Evolutionary conservation across 1,140 invertebrate species (phyloP), one percentile per base, ranked within the genome.

Genomic region (Centruroides sculpturatus): DNA sequence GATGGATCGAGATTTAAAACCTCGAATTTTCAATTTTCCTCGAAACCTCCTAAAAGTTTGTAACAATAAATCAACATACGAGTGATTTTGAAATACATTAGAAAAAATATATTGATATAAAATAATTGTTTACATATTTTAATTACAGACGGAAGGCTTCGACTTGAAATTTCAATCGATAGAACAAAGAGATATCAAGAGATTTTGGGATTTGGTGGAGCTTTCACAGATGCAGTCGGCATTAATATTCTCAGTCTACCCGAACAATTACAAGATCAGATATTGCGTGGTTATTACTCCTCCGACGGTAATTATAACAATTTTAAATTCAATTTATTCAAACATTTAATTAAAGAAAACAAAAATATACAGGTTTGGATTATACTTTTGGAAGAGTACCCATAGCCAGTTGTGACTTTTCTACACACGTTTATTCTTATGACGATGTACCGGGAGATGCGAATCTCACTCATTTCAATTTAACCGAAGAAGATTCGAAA

Each of bases 351-450:
- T 23, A 23, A 23, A 23, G 23, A 23, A 23, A 23, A 23, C 1
- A 23, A 23, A 23, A 23, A 23, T 23, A 23, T 60, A 47, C 73
- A 73, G 41, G 66, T 7, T 73, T 88, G 62, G 82, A 84, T 62
- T 93, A 92, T 71, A 85, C 80, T 59, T 69, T 90, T 56, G 82
- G 83, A 34, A 72, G 88, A 54, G 79, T 87, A 1, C 86, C 89
- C 1, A 91, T 94, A 49, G 89, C 81, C 13, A 88, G 87, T 23
- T 82, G 81, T 66, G 90, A 95, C 73, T 92, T 90, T 71, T 88
- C 85, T 1, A 81, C 76, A 1, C 77, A 77, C 50, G 67, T 71
- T 3, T 89, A 89, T 68, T 80, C 84, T 0, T 85, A 86, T 67
- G 82, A 84, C 68, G 85, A 87, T 64, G 35, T 65, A 34, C 62